Evolutionary conservation across 1,140 invertebrate genomes (phyloP).

Genomic region (Ostrea edulis): DNA sequence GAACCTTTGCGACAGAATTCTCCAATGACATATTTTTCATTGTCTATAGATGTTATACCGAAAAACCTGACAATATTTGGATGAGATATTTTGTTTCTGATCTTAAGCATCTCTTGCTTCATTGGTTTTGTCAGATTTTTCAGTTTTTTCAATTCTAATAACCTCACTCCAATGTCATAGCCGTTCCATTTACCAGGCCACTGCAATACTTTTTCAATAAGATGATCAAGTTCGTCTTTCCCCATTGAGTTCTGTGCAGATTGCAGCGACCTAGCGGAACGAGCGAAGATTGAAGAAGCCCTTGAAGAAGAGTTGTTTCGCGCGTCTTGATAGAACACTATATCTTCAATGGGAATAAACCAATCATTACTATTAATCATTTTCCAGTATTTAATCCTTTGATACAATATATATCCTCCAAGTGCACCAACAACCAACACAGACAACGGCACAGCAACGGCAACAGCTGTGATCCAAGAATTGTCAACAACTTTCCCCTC

Average conservation of each 20-base stretch:
- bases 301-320: not conserved
- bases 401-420: conserved; percentile 47
- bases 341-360: conserved; percentile 72
- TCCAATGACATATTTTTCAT: conserved; percentile 64
- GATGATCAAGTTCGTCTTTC: not conserved
- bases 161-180: conserved; percentile 58
- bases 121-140: conserved; percentile 46
- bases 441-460: conserved; percentile 56
- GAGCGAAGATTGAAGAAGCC: not conserved
- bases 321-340: conserved; percentile 66
- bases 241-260: conserved; percentile 12
- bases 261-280: conserved; percentile 15
- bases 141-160: conserved; percentile 54
- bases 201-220: conserved; percentile 65
- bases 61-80: conserved; percentile 71
- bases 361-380: conserved; percentile 70
- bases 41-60: conserved; percentile 70
- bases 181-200: conserved; percentile 72
- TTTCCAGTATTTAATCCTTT: conserved; percentile 57
- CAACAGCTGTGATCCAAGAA: conserved; percentile 62
- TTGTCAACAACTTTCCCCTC: conserved; percentile 54
- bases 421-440: conserved; percentile 47
- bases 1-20: conserved; percentile 71
- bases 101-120: conserved; percentile 66
- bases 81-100: conserved; percentile 67